Percentiles rank a stretch among this genome's conserved stretches.
Evolutionary conservation across 64 coral and sea anemone genomes (phyloP).

Genomic region (Pocillopora damicornis): DNA sequence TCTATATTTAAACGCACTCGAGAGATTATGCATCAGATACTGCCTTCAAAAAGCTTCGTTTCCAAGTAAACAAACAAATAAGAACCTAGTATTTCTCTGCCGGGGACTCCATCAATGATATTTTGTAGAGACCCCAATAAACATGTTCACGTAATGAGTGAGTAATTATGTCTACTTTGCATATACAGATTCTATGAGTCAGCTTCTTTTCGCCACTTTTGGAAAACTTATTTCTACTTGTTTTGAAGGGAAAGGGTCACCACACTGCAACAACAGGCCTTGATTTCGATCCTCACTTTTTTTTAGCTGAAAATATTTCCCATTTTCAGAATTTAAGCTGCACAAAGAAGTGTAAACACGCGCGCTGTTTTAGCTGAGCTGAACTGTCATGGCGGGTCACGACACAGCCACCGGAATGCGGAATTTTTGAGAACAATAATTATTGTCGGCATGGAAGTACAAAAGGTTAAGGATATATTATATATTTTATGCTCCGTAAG

Average conservation of each 20-base stretch:
- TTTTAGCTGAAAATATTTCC: neutral
- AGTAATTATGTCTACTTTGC: slow-evolving; percentile 6
- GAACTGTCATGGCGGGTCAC: neutral
- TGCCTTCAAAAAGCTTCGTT: neutral
- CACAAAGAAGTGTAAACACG: slow-evolving; percentile 25
- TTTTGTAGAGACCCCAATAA: slow-evolving; percentile 3
- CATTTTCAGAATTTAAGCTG: neutral
- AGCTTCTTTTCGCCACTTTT: neutral
- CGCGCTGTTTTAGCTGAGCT: neutral
- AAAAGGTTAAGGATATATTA: neutral
- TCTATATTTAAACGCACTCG: slow-evolving; percentile 1
- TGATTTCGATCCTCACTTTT: neutral
- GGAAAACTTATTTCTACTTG: too few species aligned
- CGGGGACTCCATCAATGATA: slow-evolving; percentile 35
- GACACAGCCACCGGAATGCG: slow-evolving; percentile 7
- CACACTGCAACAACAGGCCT: too few species aligned
- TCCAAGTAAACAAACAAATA: slow-evolving; percentile 48
- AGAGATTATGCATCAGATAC: neutral
- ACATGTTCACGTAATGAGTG: slow-evolving; percentile 12
- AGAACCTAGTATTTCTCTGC: slow-evolving; percentile 32
- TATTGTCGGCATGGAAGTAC: neutral
- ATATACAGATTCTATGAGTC: slow-evolving; percentile 1
- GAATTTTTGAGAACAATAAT: slow-evolving; percentile 39
- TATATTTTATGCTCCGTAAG: slow-evolving; percentile 16
- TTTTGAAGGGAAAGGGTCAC: too few species aligned